Evolutionary conservation across 2,888 invertebrate species (phyloP), one percentile per base, ranked within the genome.

Genomic region (Metopia argyrocephala): DNA sequence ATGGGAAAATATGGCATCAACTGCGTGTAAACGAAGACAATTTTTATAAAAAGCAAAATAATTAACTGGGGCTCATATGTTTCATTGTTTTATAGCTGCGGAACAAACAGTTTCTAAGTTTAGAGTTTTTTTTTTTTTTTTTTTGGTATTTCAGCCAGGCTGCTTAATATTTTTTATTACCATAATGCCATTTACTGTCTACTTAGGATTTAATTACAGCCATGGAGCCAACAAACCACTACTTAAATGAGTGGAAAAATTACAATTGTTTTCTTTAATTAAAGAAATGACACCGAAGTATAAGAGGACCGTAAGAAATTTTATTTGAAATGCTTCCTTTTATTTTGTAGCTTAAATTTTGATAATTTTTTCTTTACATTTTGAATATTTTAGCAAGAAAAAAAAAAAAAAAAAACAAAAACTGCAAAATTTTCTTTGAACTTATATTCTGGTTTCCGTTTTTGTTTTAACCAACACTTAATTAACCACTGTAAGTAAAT

Each of bases 161-260:
- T 38, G 38, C 12, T 38, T 38, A 38, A 38, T 15, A 38, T 5
- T 62, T 62, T 28, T 21, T 27, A 21, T 15, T 5, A 23, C 27
- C 46, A 46, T 56, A 64, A 64, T 64, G 46, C n/a, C 62, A 46
- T 54, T 71, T 21, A 56, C 46, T 64, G 62, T 73, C 64, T 64
- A 15, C 28, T 62, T 62, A 54, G 28, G 27, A 64, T 73, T 64
- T 73, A 73, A 73, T 73, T 64, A 56, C 54, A n/a, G n/a, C 28
- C 45, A 54, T 56, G 73, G 64, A 64, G 73, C 73, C 73, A 31
- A 38, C 38, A 38, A 38, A 38, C 38, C 38, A 38, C 15, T 15
- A 38, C 38, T 15, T n/a, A n/a, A n/a, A n/a, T n/a, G n/a, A n/a
- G n/a, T n/a, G n/a, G n/a, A n/a, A n/a, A n/a, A n/a, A n/a, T n/a